Conservation (phyloP, 1,140 invertebrate species). For the Philopotamus ludificatus region DNA sequence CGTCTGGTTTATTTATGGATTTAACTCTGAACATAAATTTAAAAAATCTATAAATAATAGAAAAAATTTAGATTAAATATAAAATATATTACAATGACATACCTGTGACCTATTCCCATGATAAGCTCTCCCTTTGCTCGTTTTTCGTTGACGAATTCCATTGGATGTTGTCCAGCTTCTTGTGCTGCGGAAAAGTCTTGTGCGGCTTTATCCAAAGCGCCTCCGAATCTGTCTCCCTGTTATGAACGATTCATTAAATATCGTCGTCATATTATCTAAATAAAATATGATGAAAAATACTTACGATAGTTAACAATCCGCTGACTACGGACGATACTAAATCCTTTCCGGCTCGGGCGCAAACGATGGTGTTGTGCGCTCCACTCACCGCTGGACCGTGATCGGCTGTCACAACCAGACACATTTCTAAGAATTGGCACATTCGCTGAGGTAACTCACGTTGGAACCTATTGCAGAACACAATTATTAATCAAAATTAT, state of each 20-base stretch:
- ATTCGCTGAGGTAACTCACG: slow-evolving; percentile 90
- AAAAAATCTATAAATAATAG: slow-evolving; percentile 1
- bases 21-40: slow-evolving; percentile 79
- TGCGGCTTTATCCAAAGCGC: slow-evolving; percentile 95
- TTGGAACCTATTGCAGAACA: slow-evolving; percentile 69
- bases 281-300: too few species aligned
- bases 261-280: too few species aligned
- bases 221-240: slow-evolving; percentile 97
- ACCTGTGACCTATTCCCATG: slow-evolving; percentile 95
- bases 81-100: not conserved
- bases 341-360: slow-evolving; percentile 98
- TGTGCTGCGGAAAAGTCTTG: slow-evolving; percentile 95
- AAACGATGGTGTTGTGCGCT: slow-evolving; percentile 99
- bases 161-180: slow-evolving; percentile 89
- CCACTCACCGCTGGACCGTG: slow-evolving; percentile 99
- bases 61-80: not conserved
- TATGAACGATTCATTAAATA: slow-evolving; percentile 30
- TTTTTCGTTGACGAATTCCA: slow-evolving; percentile 99
- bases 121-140: slow-evolving; percentile 96
- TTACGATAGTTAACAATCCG: slow-evolving; percentile 95
- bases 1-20: slow-evolving; percentile 99
- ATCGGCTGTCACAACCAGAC: slow-evolving; percentile 98
- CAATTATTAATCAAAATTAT: too few species aligned
- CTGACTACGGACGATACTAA: slow-evolving; percentile 96
- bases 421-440: slow-evolving; percentile 99